Percentiles rank a stretch among this genome's conserved stretches.
phyloP scores from a whole-genome alignment of 2,888 invertebrate genomes.

The Cephonodes hylas region DNA sequence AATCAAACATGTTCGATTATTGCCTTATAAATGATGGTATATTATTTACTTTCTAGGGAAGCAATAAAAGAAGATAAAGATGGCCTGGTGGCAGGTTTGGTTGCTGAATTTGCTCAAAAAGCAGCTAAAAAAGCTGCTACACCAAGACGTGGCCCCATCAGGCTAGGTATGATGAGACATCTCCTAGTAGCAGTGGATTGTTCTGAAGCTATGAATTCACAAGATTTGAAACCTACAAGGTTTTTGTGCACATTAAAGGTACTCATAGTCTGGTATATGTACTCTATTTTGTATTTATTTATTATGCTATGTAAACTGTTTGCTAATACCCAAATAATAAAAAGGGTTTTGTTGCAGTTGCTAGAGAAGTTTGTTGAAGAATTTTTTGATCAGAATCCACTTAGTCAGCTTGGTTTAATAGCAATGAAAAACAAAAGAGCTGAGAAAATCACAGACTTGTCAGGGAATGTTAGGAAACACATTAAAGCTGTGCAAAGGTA shows the following conservation, averaged over 20 bases:
- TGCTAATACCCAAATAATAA: too few relatives aligned
- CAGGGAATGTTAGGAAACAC: conserved; percentile 92
- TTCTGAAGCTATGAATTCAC: conserved; percentile 96
- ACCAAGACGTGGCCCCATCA: conserved; percentile 87
- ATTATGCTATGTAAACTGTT: too few relatives aligned
- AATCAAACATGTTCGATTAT: too few relatives aligned
- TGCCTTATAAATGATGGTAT: not conserved
- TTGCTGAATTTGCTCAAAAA: conserved; percentile 94
- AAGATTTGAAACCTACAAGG: conserved; percentile 96
- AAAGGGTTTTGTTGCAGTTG: conserved; percentile 79
- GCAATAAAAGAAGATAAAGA: conserved; percentile 97
- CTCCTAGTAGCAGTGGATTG: conserved; percentile 94
- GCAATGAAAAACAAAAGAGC: conserved; percentile 95
- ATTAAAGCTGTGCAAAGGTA: conserved; percentile 84
- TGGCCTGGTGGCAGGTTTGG: conserved; percentile 93
- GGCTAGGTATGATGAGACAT: conserved; percentile 99
- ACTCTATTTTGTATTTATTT: not conserved
- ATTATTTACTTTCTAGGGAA: conserved; percentile 83
- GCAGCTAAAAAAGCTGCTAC: conserved; percentile 90
- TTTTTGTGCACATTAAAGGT: conserved; percentile 94
- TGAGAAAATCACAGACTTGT: conserved; percentile 94
- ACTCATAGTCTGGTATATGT: conserved; percentile 15
- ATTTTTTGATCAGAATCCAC: conserved; percentile 99
- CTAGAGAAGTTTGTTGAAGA: conserved; percentile 96
- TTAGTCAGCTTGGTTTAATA: conserved; percentile 97